Base-by-base conservation (phyloP, 2,888 invertebrate genomes). In the Hypomecis atomaria region DNA sequence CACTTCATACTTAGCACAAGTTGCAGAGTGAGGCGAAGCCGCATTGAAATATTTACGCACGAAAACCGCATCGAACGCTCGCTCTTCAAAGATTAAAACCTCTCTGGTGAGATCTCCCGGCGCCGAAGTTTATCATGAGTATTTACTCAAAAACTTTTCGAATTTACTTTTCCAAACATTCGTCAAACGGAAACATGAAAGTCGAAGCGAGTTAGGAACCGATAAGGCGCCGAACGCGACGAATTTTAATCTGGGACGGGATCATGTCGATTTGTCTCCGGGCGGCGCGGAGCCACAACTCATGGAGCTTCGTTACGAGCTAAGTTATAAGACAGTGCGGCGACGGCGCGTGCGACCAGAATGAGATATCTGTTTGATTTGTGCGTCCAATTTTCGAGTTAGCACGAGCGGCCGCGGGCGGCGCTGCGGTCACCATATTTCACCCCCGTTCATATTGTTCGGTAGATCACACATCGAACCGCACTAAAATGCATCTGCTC, bases 141-240 rank as follows among this genome's bases (percentile, higher is more conserved):
- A 82, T 84, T 83, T 81, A 81, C 80, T 78, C 76, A 65, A 69
- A 78, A 83, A 81, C 78, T 82, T 81, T 77, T 66, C 71, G 74
- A 81, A 86, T 83, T 83, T 81, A 82, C 84, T 86, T 82, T 76
- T 72, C 72, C 60, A 78, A 82, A 78, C 81, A 73, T 77, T 83
- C 82, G 78, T 83, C 84, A 84, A 86, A 85, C 79, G 78, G 81
- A 85, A 86, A 83, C 86, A 84, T 76, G 77, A 74, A 85, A 83
- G 77, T 86, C 78, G 66, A 74, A 80, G 74, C 78, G 75, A 80
- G 79, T 84, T 86, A 82, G 75, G 71, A 79, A 81, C 79, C 85
- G 80, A 85, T 85, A 83, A 83, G 83, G 81, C 77, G 79, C 76
- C 70, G 78, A 82, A 78, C 75, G 78, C 82, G 78, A 78, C 77